A percentile compares a stretch with the other conserved stretches of the same genome.
Conservation (phyloP, 2,113 vertebrate species). For the Calcarius ornatus region DNA sequence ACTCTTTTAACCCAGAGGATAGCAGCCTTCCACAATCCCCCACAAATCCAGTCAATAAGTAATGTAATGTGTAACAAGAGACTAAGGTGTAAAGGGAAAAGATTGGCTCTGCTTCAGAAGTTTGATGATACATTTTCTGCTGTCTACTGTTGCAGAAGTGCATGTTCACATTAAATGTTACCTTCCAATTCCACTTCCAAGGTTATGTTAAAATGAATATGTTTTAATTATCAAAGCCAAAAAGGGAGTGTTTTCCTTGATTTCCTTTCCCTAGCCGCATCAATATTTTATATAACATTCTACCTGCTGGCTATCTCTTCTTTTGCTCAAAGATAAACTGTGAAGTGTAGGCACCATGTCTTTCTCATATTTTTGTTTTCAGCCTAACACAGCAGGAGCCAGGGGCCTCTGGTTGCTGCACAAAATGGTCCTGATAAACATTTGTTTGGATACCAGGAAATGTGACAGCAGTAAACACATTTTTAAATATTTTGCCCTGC, state of each 20-base stretch:
- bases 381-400: neutral
- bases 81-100: neutral
- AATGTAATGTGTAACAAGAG: neutral
- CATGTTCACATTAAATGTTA: neutral
- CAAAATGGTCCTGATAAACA: neutral
- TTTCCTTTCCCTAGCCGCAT: neutral
- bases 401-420: neutral
- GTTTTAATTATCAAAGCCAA: neutral
- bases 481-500: conserved; percentile 24
- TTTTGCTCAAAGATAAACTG: neutral
- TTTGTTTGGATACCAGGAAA: conserved; percentile 5
- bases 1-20: neutral
- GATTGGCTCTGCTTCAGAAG: neutral
- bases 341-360: neutral
- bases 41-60: neutral
- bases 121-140: neutral
- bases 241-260: neutral
- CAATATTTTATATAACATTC: neutral
- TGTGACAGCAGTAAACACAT: neutral
- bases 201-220: too few species aligned
- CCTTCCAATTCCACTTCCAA: neutral
- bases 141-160: neutral
- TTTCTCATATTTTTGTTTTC: neutral
- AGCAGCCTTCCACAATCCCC: neutral
- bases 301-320: neutral